Base-by-base conservation (phyloP, 2,888 invertebrate genomes). In the Drosophila koepferae region DNA sequence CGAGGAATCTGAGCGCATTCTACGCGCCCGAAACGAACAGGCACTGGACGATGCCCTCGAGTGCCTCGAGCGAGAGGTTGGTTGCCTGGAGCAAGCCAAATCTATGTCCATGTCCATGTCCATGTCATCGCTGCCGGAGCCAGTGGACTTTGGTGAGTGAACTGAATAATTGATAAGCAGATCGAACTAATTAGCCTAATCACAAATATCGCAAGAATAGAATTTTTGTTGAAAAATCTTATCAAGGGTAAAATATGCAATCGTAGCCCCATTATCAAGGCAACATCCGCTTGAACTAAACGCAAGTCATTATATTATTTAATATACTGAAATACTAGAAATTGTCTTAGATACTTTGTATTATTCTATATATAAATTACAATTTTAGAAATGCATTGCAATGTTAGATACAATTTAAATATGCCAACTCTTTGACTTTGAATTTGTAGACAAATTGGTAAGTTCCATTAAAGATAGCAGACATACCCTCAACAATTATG, bases 11-110 rank as follows among this genome's bases (percentile, higher is more conserved):
- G 91, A 91, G 51, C 77, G 79, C n/a, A 85, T 90, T 43, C 59
- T 91, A 9, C 80, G 82, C 5, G 76, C 70, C 14, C 78, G 91
- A 14, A 77, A 87, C 74, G 76, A 90, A 63, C 74, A 87, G 56
- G 82, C 89, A 0, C 58, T 91, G 59, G 87, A 89, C 55, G 89
- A 88, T 61, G 87, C 82, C 0, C 71, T 87, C 18, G 86, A 87
- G 51, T 87, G 87, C 8, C 70, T 87, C 23, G 86, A 87, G 14
- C 64, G 88, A 0, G 86, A 86, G 28, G 88, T 89, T 40, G 82
- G 78, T 38, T 72, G 78, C n/a, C 62, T 85, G 56, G 81, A 74
- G 23, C 58, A 72, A 3, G 56, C 68, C 55, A 58, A 69, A 63
- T 40, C 78, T 14, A 7, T 38, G 31, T 55, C 66, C 1, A 43